Conservation (phyloP, 2,113 vertebrate species). For the Corvus cornix region DNA sequence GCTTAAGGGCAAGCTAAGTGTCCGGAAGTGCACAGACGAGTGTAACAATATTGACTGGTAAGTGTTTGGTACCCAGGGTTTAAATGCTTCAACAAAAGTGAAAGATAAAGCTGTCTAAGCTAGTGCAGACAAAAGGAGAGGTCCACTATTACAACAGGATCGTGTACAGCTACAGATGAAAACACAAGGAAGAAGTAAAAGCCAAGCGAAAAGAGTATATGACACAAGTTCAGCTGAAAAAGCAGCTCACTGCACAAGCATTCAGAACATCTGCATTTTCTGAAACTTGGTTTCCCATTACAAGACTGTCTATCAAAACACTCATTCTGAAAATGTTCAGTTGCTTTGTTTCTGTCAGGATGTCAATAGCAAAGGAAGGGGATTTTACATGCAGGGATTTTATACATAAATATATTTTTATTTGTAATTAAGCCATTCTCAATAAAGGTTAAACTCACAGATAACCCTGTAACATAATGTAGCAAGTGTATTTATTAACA, state of each 20-base stretch:
- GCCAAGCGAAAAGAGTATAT: not conserved
- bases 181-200: not conserved
- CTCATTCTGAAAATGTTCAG: not conserved
- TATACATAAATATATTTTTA: slow-evolving; percentile 78
- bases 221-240: not conserved
- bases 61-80: not conserved
- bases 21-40: not conserved
- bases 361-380: slow-evolving; percentile 47
- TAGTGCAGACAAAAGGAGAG: not conserved
- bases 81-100: not conserved
- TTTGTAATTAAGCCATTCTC: slow-evolving; percentile 76
- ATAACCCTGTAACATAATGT: not conserved
- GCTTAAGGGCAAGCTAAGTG: not conserved
- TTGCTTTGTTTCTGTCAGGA: slow-evolving; percentile 22
- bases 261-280: not conserved
- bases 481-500: slow-evolving; percentile 24
- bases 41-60: not conserved
- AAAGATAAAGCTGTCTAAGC: not conserved
- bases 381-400: slow-evolving; percentile 76
- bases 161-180: not conserved
- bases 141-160: not conserved
- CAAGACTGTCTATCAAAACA: not conserved
- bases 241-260: not conserved
- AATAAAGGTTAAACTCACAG: slow-evolving; percentile 67
- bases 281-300: not conserved